A percentile compares a stretch with the other conserved stretches of the same genome.
Evolutionary conservation across 2,888 invertebrate genomes (phyloP).

Genomic region (Ptychoptera albimana): DNA sequence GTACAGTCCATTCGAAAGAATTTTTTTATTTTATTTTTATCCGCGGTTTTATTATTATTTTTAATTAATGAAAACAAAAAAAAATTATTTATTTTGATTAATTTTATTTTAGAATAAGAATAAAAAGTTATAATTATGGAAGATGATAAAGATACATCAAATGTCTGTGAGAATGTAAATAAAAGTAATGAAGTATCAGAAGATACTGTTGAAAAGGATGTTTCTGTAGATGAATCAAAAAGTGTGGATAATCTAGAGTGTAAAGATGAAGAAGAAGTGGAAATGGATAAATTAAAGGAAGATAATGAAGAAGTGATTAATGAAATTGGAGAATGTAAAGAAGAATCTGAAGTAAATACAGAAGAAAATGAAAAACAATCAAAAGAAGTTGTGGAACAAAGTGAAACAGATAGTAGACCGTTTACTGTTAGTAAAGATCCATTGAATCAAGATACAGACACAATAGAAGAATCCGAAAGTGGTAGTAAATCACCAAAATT

Average conservation of each 20-base stretch:
- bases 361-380: slow-evolving; percentile 8
- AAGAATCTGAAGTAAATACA: too few species aligned
- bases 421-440: slow-evolving; percentile 5
- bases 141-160: too few species aligned
- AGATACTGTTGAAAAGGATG: too few species aligned
- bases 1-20: too few species aligned
- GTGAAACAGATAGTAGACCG: slow-evolving; percentile 8
- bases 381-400: slow-evolving; percentile 12
- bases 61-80: too few species aligned
- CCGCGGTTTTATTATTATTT: too few species aligned
- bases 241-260: slow-evolving; percentile 11
- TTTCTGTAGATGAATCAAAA: slow-evolving; percentile 10
- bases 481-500: slow-evolving; percentile 12
- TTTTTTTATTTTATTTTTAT: too few species aligned
- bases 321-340: slow-evolving; percentile 9
- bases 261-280: slow-evolving; percentile 6
- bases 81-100: too few species aligned
- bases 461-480: slow-evolving; percentile 6
- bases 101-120: too few species aligned
- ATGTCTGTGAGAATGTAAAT: too few species aligned
- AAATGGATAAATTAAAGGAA: slow-evolving; percentile 5
- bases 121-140: too few species aligned
- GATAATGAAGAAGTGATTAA: slow-evolving; percentile 4
- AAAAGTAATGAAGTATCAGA: too few species aligned
- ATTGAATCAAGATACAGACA: slow-evolving; percentile 9